Evolutionary conservation across 2,113 vertebrate species (phyloP).

Genomic region (Paedocypris sp.): DNA sequence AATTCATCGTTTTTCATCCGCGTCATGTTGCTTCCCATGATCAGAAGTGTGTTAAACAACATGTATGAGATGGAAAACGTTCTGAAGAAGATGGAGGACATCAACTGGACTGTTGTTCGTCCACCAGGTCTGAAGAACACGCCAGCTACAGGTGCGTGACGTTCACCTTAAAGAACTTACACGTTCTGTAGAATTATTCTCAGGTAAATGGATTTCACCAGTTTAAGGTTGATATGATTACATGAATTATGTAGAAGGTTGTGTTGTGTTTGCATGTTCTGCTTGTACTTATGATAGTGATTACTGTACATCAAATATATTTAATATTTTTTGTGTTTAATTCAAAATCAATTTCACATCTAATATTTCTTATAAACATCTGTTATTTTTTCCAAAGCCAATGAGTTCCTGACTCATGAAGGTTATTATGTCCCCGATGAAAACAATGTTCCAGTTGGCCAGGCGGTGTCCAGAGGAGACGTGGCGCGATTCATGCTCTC

Average conservation of each 20-base stretch:
- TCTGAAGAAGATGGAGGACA: constrained; percentile 50
- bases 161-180: too few species aligned
- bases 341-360: background rate
- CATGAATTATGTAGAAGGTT: too few species aligned
- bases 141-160: constrained; percentile 61
- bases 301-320: too few species aligned
- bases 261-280: too few species aligned
- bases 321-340: background rate
- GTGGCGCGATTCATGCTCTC: constrained; percentile 61
- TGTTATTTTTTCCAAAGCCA: constrained; percentile 40
- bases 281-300: too few species aligned
- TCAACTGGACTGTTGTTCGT: constrained; percentile 66
- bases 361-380: too few species aligned
- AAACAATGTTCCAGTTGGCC: constrained; percentile 34
- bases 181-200: too few species aligned
- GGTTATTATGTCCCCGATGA: constrained; percentile 58
- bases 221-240: too few species aligned
- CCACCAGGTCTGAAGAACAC: constrained; percentile 63
- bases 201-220: too few species aligned
- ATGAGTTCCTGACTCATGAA: constrained; percentile 58
- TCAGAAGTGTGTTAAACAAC: constrained; percentile 61
- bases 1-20: constrained; percentile 53
- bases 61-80: constrained; percentile 68
- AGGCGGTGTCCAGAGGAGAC: constrained; percentile 45
- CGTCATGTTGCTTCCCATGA: constrained; percentile 64